Percentiles rank a stretch among this genome's conserved stretches.
Conservation (phyloP, 2,797 vertebrate species). For the Malurus splendens region DNA sequence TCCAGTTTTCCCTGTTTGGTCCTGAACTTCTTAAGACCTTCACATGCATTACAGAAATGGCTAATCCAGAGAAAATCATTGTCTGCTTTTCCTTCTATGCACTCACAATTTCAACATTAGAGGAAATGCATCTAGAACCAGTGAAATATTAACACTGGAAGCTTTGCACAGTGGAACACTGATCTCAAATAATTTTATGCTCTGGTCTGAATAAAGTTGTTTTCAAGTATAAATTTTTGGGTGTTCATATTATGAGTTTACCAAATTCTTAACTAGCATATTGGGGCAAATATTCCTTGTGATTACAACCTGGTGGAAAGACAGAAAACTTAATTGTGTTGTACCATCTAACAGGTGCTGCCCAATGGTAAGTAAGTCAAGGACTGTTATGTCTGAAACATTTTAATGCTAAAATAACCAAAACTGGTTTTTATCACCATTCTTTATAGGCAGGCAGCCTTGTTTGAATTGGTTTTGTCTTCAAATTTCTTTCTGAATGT, state of each 20-base stretch:
- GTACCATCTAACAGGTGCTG: background rate
- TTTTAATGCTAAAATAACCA: conserved; percentile 9
- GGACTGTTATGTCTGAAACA: background rate
- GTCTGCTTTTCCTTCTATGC: conserved; percentile 2
- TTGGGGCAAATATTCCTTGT: background rate
- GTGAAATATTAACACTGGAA: conserved; percentile 18
- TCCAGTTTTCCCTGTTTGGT: background rate
- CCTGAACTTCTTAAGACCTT: background rate
- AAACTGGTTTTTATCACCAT: background rate
- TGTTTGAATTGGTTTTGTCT: background rate
- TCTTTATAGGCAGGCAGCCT: background rate
- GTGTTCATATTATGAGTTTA: background rate
- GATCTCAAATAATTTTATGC: background rate
- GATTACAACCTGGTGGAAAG: conserved; percentile 11
- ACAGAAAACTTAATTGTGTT: background rate
- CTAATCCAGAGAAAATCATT: background rate
- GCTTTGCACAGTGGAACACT: background rate
- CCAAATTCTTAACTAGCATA: background rate
- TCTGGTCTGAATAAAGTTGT: conserved; percentile 11
- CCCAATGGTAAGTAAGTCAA: background rate
- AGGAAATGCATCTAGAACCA: background rate
- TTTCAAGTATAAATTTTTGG: conserved; percentile 7
- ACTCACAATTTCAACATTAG: background rate
- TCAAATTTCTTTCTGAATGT: background rate
- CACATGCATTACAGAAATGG: background rate